phyloP scores from a whole-genome alignment of 2,113 vertebrate genomes.

The Actinemys pallida region DNA sequence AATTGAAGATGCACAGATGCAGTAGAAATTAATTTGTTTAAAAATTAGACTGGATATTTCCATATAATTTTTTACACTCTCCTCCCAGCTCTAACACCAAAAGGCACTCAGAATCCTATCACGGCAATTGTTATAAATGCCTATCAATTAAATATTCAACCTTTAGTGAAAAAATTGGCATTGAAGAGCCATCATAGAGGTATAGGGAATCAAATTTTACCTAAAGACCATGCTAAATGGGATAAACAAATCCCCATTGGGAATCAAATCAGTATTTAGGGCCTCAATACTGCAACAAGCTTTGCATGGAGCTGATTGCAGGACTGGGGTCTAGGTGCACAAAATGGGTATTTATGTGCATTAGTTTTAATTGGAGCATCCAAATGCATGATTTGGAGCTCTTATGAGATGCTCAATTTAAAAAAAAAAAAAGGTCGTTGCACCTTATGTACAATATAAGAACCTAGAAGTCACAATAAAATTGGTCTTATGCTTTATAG shows the following conservation, averaged over 20 bases:
- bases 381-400: background rate
- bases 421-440: background rate
- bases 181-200: background rate
- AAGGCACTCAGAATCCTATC: conserved; percentile 1
- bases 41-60: background rate
- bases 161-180: background rate
- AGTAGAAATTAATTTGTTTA: conserved; percentile 17
- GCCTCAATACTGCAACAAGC: background rate
- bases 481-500: background rate
- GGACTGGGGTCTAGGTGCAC: background rate
- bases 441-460: background rate
- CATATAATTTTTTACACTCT: conserved; percentile 24
- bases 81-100: conserved; percentile 2
- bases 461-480: background rate
- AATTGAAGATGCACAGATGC: background rate
- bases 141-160: background rate
- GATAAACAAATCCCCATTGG: conserved; percentile 6
- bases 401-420: background rate
- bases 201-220: background rate
- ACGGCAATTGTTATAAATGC: conserved; percentile 1
- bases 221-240: background rate
- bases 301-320: background rate
- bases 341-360: background rate
- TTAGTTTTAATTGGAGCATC: background rate
- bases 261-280: background rate